These are phyloP conservation scores for Drosophila trichaetosa DNA, from an alignment of 2,888 invertebrate species.

Conservation along the genomic window DNA sequence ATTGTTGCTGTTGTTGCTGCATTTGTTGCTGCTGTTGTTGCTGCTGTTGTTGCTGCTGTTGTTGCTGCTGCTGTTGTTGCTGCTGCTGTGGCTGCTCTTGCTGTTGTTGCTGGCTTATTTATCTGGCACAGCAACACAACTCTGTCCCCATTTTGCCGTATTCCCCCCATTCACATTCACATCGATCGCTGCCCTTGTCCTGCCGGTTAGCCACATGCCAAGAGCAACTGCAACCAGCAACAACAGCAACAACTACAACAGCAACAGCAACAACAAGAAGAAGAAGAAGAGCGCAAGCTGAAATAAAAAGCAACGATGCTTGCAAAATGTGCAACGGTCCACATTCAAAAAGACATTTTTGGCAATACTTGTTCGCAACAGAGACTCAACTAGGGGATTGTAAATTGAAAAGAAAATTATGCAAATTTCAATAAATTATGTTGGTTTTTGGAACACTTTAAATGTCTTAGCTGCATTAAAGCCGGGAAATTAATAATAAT, in stretches of 20 bases:
- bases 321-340: conserved; percentile 58
- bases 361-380: conserved; percentile 26
- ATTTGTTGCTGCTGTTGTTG: not conserved
- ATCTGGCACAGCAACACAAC: conserved; percentile 43
- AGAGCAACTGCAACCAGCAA: conserved; percentile 40
- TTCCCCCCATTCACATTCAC: conserved; percentile 20
- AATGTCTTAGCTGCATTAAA: not conserved
- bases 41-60: conserved; percentile 14
- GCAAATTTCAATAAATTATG: not conserved
- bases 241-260: conserved; percentile 11
- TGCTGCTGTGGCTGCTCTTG: not conserved
- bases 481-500: not conserved
- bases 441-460: not conserved
- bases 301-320: conserved; percentile 62
- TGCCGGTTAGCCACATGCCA: conserved; percentile 60
- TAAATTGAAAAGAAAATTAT: too few species aligned
- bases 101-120: conserved; percentile 16
- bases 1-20: conserved; percentile 8
- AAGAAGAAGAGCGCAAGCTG: conserved; percentile 22
- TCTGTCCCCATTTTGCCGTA: conserved; percentile 47
- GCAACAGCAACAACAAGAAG: conserved; percentile 13
- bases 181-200: conserved; percentile 63
- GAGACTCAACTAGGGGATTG: not conserved
- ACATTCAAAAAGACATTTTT: conserved; percentile 43
- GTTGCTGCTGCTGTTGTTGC: conserved; percentile 5